Base-by-base conservation (phyloP, 1,140 invertebrate species). In the Drosophila willistoni region DNA sequence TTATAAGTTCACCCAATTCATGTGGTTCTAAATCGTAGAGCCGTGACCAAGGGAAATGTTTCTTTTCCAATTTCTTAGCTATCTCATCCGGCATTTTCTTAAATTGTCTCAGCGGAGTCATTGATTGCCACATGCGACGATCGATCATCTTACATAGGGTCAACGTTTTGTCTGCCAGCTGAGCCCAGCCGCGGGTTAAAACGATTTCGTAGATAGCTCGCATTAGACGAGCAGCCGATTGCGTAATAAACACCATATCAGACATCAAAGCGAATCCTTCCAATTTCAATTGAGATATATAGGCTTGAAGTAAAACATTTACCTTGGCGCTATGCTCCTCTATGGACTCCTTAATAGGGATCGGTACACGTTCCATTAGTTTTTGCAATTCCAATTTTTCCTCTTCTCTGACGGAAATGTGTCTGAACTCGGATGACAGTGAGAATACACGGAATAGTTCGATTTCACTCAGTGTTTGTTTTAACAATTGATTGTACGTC, bases 201-300 rank as follows among this genome's bases (percentile, higher is more conserved):
- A 96, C 97, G 79, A 99, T 99, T 93, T 99, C 99, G 93, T 97
- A 99, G 62, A 99, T 98, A 1, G 99, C 99, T 79, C 99, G 93
- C 94, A 99, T 97, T 5, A 99, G 93, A 63, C 99, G 94, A 3
- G 97, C 96, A 1, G 99, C 99, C 5, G 98, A 99, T 93, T 99
- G 99, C 0, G 99, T 99, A 0, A 99, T 98, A 90, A 98, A 99
- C 0, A 99, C 98, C 99, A 99, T 99, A 92, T 99, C 99, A 0
- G 98, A 97, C 97, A 99, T 99, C 3, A 99, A 93, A 1, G 98
- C 98, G 92, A 99, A 99, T 12, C 99, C 98, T 92, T 99, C 99
- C 41, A 99, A 93, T 93, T 99, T 99, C 47, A 99, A 92, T 91
- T 99, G 98, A 0, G 98, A 99, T 63, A 99, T 99, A 92, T 99